phyloP scores from a whole-genome alignment of 2,113 vertebrate species.

The Microcebus jonahi region DNA sequence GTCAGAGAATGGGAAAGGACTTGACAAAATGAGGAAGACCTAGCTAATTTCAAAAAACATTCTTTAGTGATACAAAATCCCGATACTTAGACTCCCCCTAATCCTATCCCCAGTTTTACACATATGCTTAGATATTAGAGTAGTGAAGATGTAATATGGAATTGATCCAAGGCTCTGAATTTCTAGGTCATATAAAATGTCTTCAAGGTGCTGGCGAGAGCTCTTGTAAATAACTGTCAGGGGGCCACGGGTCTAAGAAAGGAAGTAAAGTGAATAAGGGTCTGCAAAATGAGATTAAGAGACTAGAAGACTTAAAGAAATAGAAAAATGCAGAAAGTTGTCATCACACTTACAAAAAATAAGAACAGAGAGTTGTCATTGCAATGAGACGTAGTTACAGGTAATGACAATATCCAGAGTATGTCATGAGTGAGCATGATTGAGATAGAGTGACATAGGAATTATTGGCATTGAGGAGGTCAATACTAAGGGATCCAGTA shows the following conservation, averaged over 20 bases:
- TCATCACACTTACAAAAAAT: neutral
- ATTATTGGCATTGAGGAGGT: neutral
- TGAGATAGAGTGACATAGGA: neutral
- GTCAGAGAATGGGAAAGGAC: neutral
- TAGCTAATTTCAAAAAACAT: neutral
- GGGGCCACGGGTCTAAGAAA: neutral
- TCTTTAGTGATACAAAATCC: neutral
- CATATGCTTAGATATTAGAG: neutral
- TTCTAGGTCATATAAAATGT: neutral
- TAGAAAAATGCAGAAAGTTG: neutral
- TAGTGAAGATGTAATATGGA: neutral
- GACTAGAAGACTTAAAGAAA: neutral
- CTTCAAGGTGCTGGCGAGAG: neutral
- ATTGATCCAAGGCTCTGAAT: neutral
- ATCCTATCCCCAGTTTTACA: neutral
- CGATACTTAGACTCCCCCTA: neutral
- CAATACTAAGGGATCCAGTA: neutral
- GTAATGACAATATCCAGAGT: neutral
- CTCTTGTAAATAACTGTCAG: neutral
- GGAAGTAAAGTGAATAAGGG: neutral
- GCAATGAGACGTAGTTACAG: neutral
- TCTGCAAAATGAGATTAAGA: neutral
- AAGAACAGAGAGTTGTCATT: neutral
- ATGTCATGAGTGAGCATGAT: neutral
- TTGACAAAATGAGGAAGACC: neutral